Conservation (phyloP, 2,888 invertebrate species). For the Iphiclides podalirius region DNA sequence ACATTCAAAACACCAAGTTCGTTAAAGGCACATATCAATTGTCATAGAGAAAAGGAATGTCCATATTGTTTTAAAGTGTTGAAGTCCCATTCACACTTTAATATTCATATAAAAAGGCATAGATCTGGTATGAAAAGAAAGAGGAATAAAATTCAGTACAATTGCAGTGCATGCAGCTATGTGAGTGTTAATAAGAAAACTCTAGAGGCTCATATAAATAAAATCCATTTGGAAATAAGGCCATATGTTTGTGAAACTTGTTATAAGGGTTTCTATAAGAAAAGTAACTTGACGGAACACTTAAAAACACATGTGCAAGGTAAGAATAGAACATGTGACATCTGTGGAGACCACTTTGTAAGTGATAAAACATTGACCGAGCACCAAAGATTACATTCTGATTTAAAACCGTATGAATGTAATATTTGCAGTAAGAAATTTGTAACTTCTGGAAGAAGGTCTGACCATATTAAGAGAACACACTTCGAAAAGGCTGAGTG, state of each 20-base stretch:
- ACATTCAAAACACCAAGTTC: constrained; percentile 32
- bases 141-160: constrained; percentile 31
- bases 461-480: constrained; percentile 52
- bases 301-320: constrained; percentile 37
- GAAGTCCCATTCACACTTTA: constrained; percentile 43
- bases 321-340: constrained; percentile 47
- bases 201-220: constrained; percentile 53
- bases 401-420: constrained; percentile 51
- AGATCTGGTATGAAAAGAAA: constrained; percentile 30
- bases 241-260: constrained; percentile 49
- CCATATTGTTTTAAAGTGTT: constrained; percentile 44
- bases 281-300: constrained; percentile 51
- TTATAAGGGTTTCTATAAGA: constrained; percentile 52
- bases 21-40: constrained; percentile 38
- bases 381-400: constrained; percentile 51
- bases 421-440: constrained; percentile 45
- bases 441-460: constrained; percentile 49
- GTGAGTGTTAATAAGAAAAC: constrained; percentile 42
- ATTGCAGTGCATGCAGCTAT: constrained; percentile 45
- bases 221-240: constrained; percentile 43
- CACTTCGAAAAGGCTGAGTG: constrained; percentile 45
- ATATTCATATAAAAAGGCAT: constrained; percentile 41
- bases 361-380: constrained; percentile 47
- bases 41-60: constrained; percentile 41
- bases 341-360: constrained; percentile 51